These are phyloP conservation scores for Sepiola atlantica DNA, from an alignment of 2,888 invertebrate species.

Conservation along the genomic window DNA sequence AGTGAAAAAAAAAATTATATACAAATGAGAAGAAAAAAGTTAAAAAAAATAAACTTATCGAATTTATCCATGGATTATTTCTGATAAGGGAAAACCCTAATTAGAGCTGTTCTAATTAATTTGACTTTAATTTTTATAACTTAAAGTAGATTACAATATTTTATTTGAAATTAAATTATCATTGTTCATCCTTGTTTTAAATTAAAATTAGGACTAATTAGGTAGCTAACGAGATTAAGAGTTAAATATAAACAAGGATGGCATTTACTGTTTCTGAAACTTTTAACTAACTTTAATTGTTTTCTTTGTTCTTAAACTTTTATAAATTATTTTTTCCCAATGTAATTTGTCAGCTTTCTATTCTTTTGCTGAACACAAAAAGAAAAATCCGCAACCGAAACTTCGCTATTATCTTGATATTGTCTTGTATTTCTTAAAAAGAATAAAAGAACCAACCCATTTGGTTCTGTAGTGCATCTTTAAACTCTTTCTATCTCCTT, in stretches of 20 bases:
- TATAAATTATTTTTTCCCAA: neutral
- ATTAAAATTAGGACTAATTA: neutral
- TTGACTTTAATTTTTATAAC: neutral
- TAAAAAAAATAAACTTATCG: slow-evolving; percentile 12
- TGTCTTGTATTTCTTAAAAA: slow-evolving; percentile 32
- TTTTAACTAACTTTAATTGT: neutral
- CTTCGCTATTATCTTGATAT: slow-evolving; percentile 32
- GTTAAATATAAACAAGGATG: neutral
- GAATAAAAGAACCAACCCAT: neutral
- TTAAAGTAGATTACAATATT: neutral
- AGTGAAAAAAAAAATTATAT: slow-evolving; percentile 15
- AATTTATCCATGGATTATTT: neutral
- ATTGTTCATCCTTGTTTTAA: neutral
- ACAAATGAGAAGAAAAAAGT: slow-evolving; percentile 32
- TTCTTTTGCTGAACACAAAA: neutral
- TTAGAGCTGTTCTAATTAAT: neutral
- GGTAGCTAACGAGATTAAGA: too few species aligned
- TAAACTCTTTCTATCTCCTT: slow-evolving; percentile 20
- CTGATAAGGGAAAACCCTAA: neutral
- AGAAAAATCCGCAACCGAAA: neutral
- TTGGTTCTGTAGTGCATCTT: slow-evolving; percentile 32
- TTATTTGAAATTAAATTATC: neutral
- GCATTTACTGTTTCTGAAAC: neutral
- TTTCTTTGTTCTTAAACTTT: neutral
- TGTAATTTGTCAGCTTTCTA: neutral